These are phyloP conservation scores for Centropyge bicolor DNA, from an alignment of 2,797 vertebrate species.

Conservation along the genomic window DNA sequence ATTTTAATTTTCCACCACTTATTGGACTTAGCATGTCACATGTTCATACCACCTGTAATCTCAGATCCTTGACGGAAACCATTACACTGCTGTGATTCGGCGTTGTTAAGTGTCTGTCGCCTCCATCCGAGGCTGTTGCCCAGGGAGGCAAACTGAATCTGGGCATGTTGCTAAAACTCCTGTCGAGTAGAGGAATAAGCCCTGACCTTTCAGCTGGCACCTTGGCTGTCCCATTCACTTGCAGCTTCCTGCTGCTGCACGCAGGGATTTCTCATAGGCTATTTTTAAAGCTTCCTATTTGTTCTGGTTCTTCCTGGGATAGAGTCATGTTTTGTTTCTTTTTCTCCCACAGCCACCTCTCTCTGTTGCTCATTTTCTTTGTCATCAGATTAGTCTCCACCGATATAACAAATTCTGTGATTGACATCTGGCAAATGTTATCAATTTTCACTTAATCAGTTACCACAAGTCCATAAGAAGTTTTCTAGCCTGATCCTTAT, in stretches of 20 bases:
- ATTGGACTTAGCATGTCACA: background rate
- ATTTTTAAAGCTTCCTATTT: conserved; percentile 78
- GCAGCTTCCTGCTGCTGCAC: conserved; percentile 69
- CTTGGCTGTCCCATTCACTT: conserved; percentile 57
- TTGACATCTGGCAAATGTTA: background rate
- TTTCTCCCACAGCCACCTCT: background rate
- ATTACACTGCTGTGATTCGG: conserved; percentile 6
- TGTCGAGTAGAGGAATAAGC: conserved; percentile 24
- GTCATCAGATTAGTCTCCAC: background rate
- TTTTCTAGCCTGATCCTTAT: background rate
- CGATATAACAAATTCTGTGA: background rate
- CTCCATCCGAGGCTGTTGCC: conserved; percentile 42
- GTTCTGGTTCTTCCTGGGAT: conserved; percentile 68
- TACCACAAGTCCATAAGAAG: background rate
- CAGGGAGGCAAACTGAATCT: conserved; percentile 48
- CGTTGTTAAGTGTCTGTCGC: background rate
- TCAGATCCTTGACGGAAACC: background rate
- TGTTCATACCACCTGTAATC: background rate
- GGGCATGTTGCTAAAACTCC: conserved; percentile 24
- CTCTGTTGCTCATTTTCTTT: conserved; percentile 18
- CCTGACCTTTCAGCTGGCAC: conserved; percentile 70
- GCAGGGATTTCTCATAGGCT: conserved; percentile 64
- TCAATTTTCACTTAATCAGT: background rate
- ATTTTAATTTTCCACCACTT: no score
- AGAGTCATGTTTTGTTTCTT: conserved; percentile 34